Conservation (phyloP, 2,797 vertebrate species). For the Labroides dimidiatus region DNA sequence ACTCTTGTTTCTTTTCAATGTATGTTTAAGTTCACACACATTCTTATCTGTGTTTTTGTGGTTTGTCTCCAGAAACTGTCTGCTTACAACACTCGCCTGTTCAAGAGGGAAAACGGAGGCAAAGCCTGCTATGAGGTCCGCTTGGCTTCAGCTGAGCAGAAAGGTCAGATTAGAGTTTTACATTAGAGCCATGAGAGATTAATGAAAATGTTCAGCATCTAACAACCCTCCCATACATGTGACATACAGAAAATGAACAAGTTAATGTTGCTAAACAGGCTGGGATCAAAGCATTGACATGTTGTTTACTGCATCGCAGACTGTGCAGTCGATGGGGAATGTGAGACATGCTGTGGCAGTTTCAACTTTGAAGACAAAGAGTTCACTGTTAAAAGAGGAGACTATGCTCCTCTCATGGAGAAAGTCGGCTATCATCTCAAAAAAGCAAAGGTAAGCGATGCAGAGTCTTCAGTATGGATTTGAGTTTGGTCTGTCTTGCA, state of each 20-base stretch:
- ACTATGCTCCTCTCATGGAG: slow-evolving; percentile 89
- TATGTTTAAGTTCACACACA: not conserved
- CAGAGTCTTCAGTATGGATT: too few species aligned
- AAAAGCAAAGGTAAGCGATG: slow-evolving; percentile 85
- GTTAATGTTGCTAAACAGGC: not conserved
- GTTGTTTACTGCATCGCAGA: slow-evolving; percentile 72
- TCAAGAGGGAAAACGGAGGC: slow-evolving; percentile 84
- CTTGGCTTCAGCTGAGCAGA: slow-evolving; percentile 87
- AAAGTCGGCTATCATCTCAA: slow-evolving; percentile 87
- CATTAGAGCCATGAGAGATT: not conserved
- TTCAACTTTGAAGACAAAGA: slow-evolving; percentile 85
- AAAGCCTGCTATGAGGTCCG: slow-evolving; percentile 89
- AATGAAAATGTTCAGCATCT: not conserved
- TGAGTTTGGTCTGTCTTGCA: too few species aligned
- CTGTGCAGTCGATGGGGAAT: slow-evolving; percentile 80
- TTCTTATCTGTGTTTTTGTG: slow-evolving; percentile 10
- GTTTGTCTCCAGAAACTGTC: slow-evolving; percentile 86
- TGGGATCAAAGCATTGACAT: not conserved
- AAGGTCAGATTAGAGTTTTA: slow-evolving; percentile 75
- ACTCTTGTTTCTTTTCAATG: not conserved
- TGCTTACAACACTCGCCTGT: slow-evolving; percentile 94
- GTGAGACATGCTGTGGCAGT: slow-evolving; percentile 80
- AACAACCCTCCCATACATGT: too few species aligned
- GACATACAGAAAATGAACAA: too few species aligned
- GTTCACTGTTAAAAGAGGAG: slow-evolving; percentile 89